phyloP scores from a whole-genome alignment of 1,140 invertebrate species.

The Drosophila arizonae region DNA sequence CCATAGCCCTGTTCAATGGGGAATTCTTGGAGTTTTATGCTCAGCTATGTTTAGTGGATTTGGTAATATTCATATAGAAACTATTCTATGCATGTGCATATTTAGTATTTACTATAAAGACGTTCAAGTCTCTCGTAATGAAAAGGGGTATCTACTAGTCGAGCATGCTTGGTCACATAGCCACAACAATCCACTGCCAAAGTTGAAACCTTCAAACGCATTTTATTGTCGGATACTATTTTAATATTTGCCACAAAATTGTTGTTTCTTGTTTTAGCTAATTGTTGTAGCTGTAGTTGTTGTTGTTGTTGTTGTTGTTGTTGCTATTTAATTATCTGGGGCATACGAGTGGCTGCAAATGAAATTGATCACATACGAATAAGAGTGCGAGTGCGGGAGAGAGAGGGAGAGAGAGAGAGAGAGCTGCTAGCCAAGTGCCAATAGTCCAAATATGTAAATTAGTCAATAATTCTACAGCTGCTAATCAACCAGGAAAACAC shows the following conservation, averaged over 20 bases:
- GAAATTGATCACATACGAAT: conserved; percentile 12
- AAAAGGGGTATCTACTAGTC: conserved; percentile 6
- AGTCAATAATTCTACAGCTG: conserved; percentile 34
- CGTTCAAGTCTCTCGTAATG: too few species aligned
- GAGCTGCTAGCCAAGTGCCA: conserved; percentile 27
- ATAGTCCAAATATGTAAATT: conserved; percentile 40
- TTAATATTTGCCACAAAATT: conserved; percentile 39
- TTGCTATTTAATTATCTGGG: conserved; percentile 20
- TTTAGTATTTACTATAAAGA: too few species aligned
- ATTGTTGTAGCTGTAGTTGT: conserved; percentile 17
- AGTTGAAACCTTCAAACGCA: conserved; percentile 40
- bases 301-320: conserved; percentile 2
- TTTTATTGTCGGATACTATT: conserved; percentile 41
- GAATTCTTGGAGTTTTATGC: too few species aligned
- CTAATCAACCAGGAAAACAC: neutral
- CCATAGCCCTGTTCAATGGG: too few species aligned
- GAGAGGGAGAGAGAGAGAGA: neutral
- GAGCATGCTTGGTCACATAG: neutral
- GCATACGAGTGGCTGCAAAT: conserved; percentile 20
- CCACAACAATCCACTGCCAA: conserved; percentile 28
- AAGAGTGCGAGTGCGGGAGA: too few species aligned
- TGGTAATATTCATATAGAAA: too few species aligned
- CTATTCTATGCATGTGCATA: too few species aligned
- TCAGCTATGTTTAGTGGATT: too few species aligned
- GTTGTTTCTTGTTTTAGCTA: conserved; percentile 6